Base-by-base conservation (phyloP, 35 echinoderm and acorn worm species). In the Amphiura filiformis region DNA sequence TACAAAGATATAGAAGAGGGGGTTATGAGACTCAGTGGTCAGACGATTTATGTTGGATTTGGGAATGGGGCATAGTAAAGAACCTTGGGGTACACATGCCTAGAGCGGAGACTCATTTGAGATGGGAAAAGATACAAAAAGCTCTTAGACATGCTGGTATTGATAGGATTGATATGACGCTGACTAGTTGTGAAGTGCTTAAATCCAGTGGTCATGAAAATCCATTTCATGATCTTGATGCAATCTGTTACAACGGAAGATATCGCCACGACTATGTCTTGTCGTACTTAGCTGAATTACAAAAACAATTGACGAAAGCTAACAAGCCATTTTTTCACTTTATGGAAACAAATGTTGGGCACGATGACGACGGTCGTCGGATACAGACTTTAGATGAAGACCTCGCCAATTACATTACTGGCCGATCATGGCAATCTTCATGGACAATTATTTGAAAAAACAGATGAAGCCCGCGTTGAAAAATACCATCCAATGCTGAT, bases 371-470 rank as follows among this genome's bases (percentile, higher is more conserved):
- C 38, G 95, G 95, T 0, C 65, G 82, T 0, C 77, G 92, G 9
- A 82, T 97, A 37, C 93, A 94, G 61, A 89, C 77, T 0, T 39
- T 97, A 0, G 95, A 97, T 40, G 34, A 36, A 22, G 61, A 84
- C 31, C 84, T 97, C 12, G 78, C 89, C 22, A 86, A 85, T 18
- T 97, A 97, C 65, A 35, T 97, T 94, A 18, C 80, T 93, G 26
- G 86, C 95, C 0, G 95, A 97, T 86, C 95, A 97, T 81, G 95
- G 95, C 12, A 97, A 97, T 65, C 70, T 92, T 0, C 94, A 94
- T 39, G 92, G 92, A 1, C 37, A 83, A 37, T 97, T 88, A 83
- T 87, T 91, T 20, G 49, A 87, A 23, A 41, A 80, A 88, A 81
- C 86, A 1, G 86, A 75, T 18, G 95, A 97, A 86, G 95, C 87